Evolutionary conservation across 2,113 vertebrate species (phyloP), one percentile per base, ranked within the genome.

Genomic region (human (Homo sapiens)): DNA sequence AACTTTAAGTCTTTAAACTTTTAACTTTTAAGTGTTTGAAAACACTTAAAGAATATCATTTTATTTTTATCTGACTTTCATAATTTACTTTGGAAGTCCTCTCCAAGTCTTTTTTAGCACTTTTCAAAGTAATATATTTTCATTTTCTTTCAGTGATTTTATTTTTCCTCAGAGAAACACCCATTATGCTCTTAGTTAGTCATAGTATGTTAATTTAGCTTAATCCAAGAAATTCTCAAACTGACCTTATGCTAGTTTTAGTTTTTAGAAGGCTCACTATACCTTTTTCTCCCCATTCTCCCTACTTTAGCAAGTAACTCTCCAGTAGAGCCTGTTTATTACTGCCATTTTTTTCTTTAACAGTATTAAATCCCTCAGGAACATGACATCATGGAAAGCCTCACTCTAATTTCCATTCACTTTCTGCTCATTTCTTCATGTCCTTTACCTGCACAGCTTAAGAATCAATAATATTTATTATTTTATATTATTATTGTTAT

Each of bases 301-400:
- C 8, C 8, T 8, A 16, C 2, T 1, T 35, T 6, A 38, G 3
- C 12, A 8, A 3, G 9, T 0, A 70, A 38, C n/a, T 86, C 8
- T 84, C 45, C 11, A 70, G 0, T 20, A 30, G 16, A 38, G 25
- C 84, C 11, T 11, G 5, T 6, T 64, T 68, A 68, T 18, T n/a
- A 40, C 25, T 25, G 27, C 6, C 2, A 7, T 3, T 73, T 5
- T 45, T 17, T 76, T 25, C 18, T 57, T 32, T 48, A 5, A 11
- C 8, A 38, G 7, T 22, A 27, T 32, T 48, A 68, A 93, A 40
- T 1, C 35, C 3, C 6, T 89, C 8, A 52, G 10, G 6, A 25
- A 5, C 3, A 45, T 18, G 27, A 48, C 10, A n/a, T 13, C 32
- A 32, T 13, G 13, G 27, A 70, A 86, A 76, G 55, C 2, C 6